Percentiles rank a stretch among this genome's conserved stretches.
Conservation (phyloP, 2,888 invertebrate genomes). For the Melieria picta region DNA sequence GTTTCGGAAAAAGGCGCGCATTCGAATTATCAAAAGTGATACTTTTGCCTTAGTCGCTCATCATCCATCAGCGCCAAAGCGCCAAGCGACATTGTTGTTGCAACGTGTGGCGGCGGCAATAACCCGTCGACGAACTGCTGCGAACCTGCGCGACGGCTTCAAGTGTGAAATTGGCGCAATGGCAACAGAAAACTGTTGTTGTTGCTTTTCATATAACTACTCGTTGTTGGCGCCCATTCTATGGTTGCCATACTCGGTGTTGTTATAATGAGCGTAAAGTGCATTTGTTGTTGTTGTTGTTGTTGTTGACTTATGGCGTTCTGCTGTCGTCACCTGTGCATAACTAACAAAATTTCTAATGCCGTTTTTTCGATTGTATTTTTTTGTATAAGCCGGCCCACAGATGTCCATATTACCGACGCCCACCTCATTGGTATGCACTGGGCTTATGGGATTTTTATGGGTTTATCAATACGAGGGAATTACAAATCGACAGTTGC, state of each 20-base stretch:
- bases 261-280: too few species aligned
- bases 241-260: not conserved
- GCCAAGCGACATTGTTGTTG: not conserved
- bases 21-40: conserved; percentile 46
- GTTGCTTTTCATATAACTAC: not conserved
- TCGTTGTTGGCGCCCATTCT: not conserved
- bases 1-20: conserved; percentile 25
- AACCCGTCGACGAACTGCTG: not conserved
- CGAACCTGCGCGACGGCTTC: not conserved
- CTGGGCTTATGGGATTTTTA: too few species aligned
- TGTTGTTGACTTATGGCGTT: too few species aligned
- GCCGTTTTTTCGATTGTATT: too few species aligned
- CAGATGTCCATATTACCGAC: too few species aligned
- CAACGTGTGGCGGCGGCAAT: conserved; percentile 1
- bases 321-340: too few species aligned
- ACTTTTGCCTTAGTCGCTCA: conserved; percentile 33
- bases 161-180: not conserved
- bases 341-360: too few species aligned
- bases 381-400: too few species aligned
- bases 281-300: too few species aligned
- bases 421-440: too few species aligned
- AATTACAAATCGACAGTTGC: too few species aligned
- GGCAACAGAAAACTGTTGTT: not conserved
- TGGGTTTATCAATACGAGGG: too few species aligned
- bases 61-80: conserved; percentile 36